Evolutionary conservation across 2,113 vertebrate genomes (phyloP).

Genomic region (Bufo bufo): DNA sequence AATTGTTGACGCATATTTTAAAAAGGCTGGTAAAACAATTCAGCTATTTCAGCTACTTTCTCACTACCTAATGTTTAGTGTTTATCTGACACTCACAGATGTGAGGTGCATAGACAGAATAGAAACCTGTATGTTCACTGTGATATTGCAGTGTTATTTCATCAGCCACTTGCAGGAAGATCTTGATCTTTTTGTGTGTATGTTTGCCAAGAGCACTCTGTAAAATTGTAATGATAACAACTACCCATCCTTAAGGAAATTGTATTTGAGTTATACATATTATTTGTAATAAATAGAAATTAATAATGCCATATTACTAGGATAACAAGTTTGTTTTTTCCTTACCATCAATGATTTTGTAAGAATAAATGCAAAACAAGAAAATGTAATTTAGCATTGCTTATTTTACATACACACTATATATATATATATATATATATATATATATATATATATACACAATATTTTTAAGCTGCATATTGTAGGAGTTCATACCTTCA

Average conservation of each 20-base stretch:
- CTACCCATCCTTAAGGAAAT: not conserved
- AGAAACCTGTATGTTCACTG: conserved; percentile 21
- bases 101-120: conserved; percentile 59
- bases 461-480: conserved; percentile 19
- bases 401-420: too few species aligned
- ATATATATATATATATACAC: not conserved
- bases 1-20: not conserved
- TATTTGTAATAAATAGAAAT: not conserved
- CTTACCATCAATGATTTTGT: too few species aligned
- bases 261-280: not conserved
- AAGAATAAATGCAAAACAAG: not conserved
- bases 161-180: conserved; percentile 54
- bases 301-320: not conserved
- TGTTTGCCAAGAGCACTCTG: not conserved
- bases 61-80: not conserved
- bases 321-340: not conserved
- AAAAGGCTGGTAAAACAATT: not conserved
- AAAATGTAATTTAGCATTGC: not conserved
- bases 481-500: conserved; percentile 43
- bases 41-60: not conserved
- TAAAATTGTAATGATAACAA: not conserved
- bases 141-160: conserved; percentile 56
- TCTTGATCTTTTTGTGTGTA: not conserved
- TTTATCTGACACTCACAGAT: conserved; percentile 60
- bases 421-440: not conserved